These are phyloP conservation scores for Agrochola circellaris DNA, from an alignment of 2,888 invertebrate species.

Conservation along the genomic window DNA sequence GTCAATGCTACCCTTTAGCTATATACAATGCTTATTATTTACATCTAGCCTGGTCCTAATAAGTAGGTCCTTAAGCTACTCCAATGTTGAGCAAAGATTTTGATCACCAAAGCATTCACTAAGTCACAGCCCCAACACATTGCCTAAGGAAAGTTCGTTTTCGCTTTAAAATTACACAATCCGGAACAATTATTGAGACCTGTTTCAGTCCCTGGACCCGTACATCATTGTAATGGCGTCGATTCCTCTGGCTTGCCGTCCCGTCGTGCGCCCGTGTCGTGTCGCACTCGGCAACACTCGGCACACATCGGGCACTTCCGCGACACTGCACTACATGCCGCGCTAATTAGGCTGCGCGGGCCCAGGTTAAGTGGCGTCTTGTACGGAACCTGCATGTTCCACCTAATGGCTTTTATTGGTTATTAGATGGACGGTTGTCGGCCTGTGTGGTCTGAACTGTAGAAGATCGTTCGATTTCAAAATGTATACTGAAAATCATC, in stretches of 20 bases:
- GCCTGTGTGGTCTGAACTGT: constrained; percentile 33
- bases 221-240: constrained; percentile 40
- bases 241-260: constrained; percentile 6
- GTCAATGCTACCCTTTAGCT: background rate
- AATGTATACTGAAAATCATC: background rate
- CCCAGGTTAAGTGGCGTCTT: constrained; percentile 64
- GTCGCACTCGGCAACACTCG: constrained; percentile 37
- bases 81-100: background rate
- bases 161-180: constrained; percentile 3
- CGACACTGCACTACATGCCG: constrained; percentile 45
- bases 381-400: constrained; percentile 52
- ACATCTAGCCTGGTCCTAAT: background rate
- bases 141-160: background rate
- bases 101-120: background rate
- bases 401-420: constrained; percentile 58
- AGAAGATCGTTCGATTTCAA: background rate
- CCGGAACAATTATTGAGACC: constrained; percentile 13
- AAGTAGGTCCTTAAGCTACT: background rate
- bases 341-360: constrained; percentile 60
- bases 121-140: background rate
- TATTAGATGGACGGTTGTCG: constrained; percentile 34
- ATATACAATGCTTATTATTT: background rate
- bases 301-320: constrained; percentile 50
- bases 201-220: constrained; percentile 17
- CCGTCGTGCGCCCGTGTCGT: constrained; percentile 48